Evolutionary conservation across 1,140 invertebrate species (phyloP).

Genomic region (Maconellicoccus hirsutus): DNA sequence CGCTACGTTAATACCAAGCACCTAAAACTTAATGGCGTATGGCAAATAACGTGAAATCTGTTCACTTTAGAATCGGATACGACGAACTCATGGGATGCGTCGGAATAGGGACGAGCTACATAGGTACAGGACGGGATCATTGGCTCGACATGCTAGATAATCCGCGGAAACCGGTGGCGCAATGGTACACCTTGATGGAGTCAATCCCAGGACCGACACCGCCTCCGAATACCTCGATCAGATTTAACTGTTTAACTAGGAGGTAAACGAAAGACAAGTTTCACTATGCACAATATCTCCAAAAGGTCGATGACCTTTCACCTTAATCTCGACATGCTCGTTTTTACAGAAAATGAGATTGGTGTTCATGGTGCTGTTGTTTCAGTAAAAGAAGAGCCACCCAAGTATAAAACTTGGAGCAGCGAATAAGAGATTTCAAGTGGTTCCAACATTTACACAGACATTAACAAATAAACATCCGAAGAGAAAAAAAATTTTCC

Average conservation of each 20-base stretch:
- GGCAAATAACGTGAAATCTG: no score
- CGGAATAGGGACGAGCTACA: conserved; percentile 61
- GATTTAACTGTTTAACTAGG: conserved; percentile 48
- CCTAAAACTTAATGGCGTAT: no score
- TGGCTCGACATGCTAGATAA: conserved; percentile 83
- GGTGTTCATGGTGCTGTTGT: conserved; percentile 19
- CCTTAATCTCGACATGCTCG: neutral
- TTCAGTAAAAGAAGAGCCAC: neutral
- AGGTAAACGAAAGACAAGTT: no score
- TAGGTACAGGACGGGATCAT: conserved; percentile 70
- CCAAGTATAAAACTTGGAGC: neutral
- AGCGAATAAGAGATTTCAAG: neutral
- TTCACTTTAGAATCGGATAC: conserved; percentile 56
- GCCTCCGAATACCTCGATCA: conserved; percentile 37
- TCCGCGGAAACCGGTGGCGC: conserved; percentile 68
- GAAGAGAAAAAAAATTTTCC: no score
- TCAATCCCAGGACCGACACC: conserved; percentile 47
- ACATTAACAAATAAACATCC: no score
- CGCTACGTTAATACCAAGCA: neutral
- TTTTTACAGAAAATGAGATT: conserved; percentile 14
- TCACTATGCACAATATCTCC: no score
- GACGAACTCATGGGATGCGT: conserved; percentile 78
- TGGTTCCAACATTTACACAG: neutral
- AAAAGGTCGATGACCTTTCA: no score
- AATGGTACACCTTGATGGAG: conserved; percentile 71